A percentile compares a stretch with the other conserved stretches of the same genome.
These are phyloP conservation scores for Cebus imitator DNA, from an alignment of 2,113 vertebrate genomes.

Conservation along the genomic window DNA sequence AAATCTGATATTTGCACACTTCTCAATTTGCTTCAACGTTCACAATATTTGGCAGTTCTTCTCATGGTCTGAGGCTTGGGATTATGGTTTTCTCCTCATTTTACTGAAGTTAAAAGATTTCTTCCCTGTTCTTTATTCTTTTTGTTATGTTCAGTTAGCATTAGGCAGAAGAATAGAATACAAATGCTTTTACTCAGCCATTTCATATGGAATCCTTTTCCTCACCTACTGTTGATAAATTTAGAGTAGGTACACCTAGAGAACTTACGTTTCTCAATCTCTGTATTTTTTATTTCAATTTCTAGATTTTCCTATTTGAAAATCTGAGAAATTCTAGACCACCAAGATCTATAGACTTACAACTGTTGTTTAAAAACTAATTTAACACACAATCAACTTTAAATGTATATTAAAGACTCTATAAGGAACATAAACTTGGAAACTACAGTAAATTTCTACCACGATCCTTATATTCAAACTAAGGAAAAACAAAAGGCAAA, in stretches of 20 bases:
- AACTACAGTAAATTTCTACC: neutral
- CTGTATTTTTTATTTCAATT: neutral
- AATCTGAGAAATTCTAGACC: neutral
- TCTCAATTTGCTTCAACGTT: neutral
- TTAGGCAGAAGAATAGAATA: neutral
- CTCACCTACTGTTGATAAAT: neutral
- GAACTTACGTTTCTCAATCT: neutral
- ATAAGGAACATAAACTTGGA: slow-evolving; percentile 29
- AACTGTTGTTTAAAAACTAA: neutral
- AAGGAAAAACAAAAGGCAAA: slow-evolving; percentile 40
- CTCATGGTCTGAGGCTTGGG: neutral
- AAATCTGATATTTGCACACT: neutral
- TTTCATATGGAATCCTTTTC: neutral
- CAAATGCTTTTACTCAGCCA: neutral
- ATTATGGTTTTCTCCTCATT: slow-evolving; percentile 8
- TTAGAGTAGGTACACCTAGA: neutral
- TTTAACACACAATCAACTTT: neutral
- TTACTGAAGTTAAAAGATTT: neutral
- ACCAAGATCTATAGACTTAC: neutral
- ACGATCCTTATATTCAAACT: neutral
- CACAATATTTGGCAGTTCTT: neutral
- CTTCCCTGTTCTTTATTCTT: neutral
- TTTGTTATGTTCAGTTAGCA: neutral
- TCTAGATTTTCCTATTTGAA: neutral
- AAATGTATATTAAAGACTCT: neutral